Conservation (phyloP, 1,140 invertebrate species). For the Drosophila paulistorum region DNA sequence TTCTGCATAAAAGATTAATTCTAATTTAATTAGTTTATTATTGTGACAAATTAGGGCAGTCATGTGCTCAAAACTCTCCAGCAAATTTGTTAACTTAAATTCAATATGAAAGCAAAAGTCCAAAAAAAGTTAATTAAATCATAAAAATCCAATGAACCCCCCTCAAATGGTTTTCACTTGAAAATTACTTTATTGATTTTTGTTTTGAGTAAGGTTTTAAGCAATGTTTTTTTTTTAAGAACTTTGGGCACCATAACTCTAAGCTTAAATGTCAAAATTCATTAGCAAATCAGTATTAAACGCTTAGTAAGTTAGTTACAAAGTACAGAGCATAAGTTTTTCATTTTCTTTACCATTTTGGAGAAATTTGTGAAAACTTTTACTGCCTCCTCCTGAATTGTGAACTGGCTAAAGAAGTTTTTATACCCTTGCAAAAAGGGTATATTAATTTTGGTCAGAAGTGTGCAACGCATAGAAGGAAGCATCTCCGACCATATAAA, state of each 20-base stretch:
- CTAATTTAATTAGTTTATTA: too few species aligned
- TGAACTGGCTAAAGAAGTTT: background rate
- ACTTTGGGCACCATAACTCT: background rate
- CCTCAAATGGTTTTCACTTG: background rate
- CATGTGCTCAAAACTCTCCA: too few species aligned
- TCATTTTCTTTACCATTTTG: background rate
- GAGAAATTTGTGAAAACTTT: too few species aligned
- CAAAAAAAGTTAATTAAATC: background rate
- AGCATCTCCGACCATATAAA: too few species aligned
- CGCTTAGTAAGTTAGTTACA: conserved; percentile 2
- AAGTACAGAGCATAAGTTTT: background rate
- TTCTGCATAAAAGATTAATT: too few species aligned
- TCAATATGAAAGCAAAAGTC: too few species aligned
- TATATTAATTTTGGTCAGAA: too few species aligned
- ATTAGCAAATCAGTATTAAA: conserved; percentile 13
- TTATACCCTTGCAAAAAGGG: too few species aligned
- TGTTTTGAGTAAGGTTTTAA: background rate
- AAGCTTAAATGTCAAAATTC: conserved; percentile 4
- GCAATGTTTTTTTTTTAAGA: background rate
- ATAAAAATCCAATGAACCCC: background rate
- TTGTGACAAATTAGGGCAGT: too few species aligned
- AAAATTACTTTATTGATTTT: conserved; percentile 1
- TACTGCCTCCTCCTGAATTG: too few species aligned
- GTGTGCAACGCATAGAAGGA: too few species aligned
- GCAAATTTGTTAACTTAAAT: too few species aligned